Conservation (phyloP, 1,140 invertebrate species). For the Sarcophaga peregrina region DNA sequence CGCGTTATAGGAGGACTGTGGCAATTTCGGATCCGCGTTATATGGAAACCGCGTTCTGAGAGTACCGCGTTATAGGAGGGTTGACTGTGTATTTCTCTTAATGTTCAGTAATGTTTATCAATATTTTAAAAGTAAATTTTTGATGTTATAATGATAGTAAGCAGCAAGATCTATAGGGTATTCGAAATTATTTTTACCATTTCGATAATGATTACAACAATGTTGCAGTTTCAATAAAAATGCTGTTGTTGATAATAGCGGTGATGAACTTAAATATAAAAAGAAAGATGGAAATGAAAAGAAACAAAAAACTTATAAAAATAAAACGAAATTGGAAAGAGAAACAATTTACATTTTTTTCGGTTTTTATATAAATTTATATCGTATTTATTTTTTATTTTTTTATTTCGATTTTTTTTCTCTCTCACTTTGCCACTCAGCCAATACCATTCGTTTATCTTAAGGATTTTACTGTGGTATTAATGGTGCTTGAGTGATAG, state of each 20-base stretch:
- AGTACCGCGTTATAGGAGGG: too few relatives aligned
- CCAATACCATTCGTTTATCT: slow-evolving; percentile 9
- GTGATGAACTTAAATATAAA: background rate
- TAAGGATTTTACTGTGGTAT: background rate
- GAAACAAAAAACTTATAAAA: too few relatives aligned
- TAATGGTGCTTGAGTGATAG: background rate
- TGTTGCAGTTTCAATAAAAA: background rate
- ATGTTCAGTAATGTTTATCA: too few relatives aligned
- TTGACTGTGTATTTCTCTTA: too few relatives aligned
- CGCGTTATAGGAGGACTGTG: too few relatives aligned
- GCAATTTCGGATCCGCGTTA: too few relatives aligned
- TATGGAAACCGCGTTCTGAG: too few relatives aligned
- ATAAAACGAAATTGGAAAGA: too few relatives aligned
- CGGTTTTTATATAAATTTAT: background rate
- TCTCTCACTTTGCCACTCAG: background rate
- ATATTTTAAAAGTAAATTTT: too few relatives aligned
- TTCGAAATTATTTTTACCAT: background rate
- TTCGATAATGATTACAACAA: background rate
- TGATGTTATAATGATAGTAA: too few relatives aligned
- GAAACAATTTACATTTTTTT: slow-evolving; percentile 6
- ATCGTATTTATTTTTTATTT: background rate
- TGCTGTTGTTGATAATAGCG: background rate
- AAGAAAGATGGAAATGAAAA: background rate
- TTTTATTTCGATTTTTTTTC: background rate
- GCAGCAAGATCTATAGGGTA: too few relatives aligned